Base-by-base conservation (phyloP, 1,140 invertebrate species). In the Drosophila nikananu region DNA sequence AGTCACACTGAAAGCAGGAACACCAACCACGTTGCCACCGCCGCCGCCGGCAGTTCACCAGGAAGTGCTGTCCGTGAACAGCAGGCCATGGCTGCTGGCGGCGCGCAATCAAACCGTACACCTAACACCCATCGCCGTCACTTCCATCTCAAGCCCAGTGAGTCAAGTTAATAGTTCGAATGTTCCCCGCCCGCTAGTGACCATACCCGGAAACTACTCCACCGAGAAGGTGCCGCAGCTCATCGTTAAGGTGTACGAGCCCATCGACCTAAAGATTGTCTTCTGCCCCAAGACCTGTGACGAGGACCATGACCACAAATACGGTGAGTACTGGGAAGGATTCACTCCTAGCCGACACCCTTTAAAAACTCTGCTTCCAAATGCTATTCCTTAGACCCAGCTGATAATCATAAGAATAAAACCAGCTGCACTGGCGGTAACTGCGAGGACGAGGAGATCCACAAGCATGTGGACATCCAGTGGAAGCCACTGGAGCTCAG, bases 281-380 rank as follows among this genome's bases (percentile, higher is more conserved):
- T 89, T 83, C 51, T 92, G 91, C 32, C 91, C 83, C 10, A 59
- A 61, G 57, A 46, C 75, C 32, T 92, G 91, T 52, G 73, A 81
- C 15, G 54, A 89, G 58, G 57, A 81, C 15, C 91, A 92, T 54
- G 81, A 91, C 54, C 91, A 92, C 61, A 79, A 83, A 75, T 81
- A 41, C 66, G 91, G 91, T 92, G 70, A 80, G 73, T 72, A 21
- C 19, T 2, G 7, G 8, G 3, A 9, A 6, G 23, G 10, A 19
- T 3, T 10, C 13, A 10, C 15, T n/a, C 0, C 17, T 0, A 8
- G 4, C 35, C 32, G 42, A 46, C 12, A 6, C 19, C 7, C 9
- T 5, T 21, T 13, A 37, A n/a, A n/a, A n/a, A 37, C 35, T 12
- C 5, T 21, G 13, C 15, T 4, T 23, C 25, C 21, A 15, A 32